Conservation (phyloP, 1,140 invertebrate species). For the Galleria mellonella region DNA sequence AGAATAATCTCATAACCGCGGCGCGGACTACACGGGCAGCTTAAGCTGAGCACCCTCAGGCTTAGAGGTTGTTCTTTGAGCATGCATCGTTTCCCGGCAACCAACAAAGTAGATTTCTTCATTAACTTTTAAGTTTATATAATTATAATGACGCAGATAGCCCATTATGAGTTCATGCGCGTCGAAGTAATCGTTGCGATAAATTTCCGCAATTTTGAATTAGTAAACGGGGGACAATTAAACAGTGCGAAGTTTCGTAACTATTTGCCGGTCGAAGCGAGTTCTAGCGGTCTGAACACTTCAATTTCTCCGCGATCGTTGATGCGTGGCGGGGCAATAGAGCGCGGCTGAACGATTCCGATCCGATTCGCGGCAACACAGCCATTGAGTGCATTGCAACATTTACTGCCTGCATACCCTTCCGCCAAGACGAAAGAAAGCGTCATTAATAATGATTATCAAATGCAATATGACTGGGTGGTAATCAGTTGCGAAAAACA, state of each 20-base stretch:
- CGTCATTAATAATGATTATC: conserved; percentile 2
- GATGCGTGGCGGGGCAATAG: conserved; percentile 65
- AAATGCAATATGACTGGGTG: too few species aligned
- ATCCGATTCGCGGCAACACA: conserved; percentile 54
- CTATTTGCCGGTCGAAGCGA: conserved; percentile 26
- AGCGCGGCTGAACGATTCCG: conserved; percentile 60
- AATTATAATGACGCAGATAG: conserved; percentile 18
- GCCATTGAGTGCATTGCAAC: conserved; percentile 50
- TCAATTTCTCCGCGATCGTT: conserved; percentile 61
- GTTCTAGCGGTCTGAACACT: conserved; percentile 47
- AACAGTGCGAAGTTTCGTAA: conserved; percentile 57
- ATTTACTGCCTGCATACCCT: conserved; percentile 31
- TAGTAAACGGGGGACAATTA: conserved; percentile 35
- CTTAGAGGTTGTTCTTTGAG: conserved; percentile 52
- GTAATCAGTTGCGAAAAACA: too few species aligned
- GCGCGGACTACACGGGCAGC: conserved; percentile 42
- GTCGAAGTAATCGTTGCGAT: conserved; percentile 31
- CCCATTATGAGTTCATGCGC: conserved; percentile 26
- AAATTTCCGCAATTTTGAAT: conserved; percentile 30
- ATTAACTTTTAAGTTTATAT: conserved; percentile 22
- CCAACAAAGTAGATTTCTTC: conserved; percentile 12
- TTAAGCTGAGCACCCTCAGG: conserved; percentile 46
- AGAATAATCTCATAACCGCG: conserved; percentile 64
- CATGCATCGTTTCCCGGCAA: conserved; percentile 14
- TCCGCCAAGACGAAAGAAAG: conserved; percentile 44